Conservation (phyloP, 1,140 invertebrate genomes). For the Melipona quadrifasciata region DNA sequence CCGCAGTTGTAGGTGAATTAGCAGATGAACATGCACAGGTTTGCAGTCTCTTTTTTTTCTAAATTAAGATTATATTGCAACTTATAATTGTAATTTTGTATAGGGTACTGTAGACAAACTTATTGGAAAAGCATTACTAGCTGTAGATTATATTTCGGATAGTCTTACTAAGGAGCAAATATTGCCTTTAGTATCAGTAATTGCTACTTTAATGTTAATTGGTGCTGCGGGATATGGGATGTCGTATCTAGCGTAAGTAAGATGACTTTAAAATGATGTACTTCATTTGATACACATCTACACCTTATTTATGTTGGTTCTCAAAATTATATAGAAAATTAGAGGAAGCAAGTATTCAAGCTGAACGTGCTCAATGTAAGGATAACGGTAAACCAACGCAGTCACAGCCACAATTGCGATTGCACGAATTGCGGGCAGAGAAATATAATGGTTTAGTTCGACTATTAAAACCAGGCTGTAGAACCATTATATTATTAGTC, state of each 20-base stretch:
- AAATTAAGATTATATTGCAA: background rate
- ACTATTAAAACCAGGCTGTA: constrained; percentile 96
- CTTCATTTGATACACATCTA: background rate
- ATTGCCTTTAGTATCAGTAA: constrained; percentile 90
- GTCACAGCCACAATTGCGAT: constrained; percentile 86
- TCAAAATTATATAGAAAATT: constrained; percentile 83
- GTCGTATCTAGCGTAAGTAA: constrained; percentile 91
- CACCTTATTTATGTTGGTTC: background rate
- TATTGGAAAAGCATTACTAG: constrained; percentile 85
- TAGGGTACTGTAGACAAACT: constrained; percentile 88
- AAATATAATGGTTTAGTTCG: constrained; percentile 97
- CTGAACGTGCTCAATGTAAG: constrained; percentile 81
- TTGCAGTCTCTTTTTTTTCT: constrained; percentile 23
- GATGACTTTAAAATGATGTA: constrained; percentile 13
- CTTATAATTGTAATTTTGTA: constrained; percentile 68
- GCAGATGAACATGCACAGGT: constrained; percentile 82
- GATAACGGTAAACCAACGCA: constrained; percentile 78
- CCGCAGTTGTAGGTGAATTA: constrained; percentile 83
- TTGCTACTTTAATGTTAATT: constrained; percentile 91
- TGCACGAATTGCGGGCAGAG: constrained; percentile 96
- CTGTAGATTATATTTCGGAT: constrained; percentile 88
- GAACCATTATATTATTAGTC: constrained; percentile 95
- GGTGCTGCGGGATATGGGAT: constrained; percentile 92
- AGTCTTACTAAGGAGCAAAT: constrained; percentile 91
- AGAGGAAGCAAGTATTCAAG: constrained; percentile 90